Evolutionary conservation across 1,140 invertebrate species (phyloP).

Genomic region (Gonatopus flavifemur): DNA sequence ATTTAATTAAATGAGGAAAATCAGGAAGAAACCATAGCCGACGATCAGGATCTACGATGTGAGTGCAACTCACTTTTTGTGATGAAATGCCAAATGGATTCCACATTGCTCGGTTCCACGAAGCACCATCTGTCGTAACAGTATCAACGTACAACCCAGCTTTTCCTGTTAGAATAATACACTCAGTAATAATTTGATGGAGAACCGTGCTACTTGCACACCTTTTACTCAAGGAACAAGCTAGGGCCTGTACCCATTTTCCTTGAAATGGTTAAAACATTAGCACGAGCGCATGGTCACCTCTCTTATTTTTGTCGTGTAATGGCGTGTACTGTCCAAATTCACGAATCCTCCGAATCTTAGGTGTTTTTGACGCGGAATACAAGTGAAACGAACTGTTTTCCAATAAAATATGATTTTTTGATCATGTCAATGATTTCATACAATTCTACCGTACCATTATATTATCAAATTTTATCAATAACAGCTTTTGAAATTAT

Average conservation of each 20-base stretch:
- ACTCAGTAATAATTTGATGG: constrained; percentile 3
- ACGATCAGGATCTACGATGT: neutral
- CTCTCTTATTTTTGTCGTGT: neutral
- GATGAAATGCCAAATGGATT: constrained; percentile 6
- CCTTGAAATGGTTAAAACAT: neutral
- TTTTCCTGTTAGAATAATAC: constrained; percentile 8
- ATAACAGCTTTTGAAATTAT: too few relatives aligned
- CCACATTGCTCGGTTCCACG: constrained; percentile 12
- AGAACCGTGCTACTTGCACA: neutral
- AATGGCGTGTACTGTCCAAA: neutral
- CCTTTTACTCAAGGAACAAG: neutral
- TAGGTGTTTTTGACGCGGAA: neutral
- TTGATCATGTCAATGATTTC: too few relatives aligned
- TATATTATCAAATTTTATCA: too few relatives aligned
- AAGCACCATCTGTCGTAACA: constrained; percentile 11
- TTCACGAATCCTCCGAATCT: neutral
- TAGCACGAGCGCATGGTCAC: neutral
- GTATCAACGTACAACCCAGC: constrained; percentile 9
- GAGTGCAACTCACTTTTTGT: neutral
- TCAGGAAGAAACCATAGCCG: neutral
- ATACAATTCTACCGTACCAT: too few relatives aligned
- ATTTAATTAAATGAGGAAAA: neutral
- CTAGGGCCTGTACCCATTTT: neutral
- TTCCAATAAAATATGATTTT: too few relatives aligned
- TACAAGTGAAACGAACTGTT: too few relatives aligned